phyloP scores from a whole-genome alignment of 2,797 vertebrate species.

The Synanceia verrucosa region DNA sequence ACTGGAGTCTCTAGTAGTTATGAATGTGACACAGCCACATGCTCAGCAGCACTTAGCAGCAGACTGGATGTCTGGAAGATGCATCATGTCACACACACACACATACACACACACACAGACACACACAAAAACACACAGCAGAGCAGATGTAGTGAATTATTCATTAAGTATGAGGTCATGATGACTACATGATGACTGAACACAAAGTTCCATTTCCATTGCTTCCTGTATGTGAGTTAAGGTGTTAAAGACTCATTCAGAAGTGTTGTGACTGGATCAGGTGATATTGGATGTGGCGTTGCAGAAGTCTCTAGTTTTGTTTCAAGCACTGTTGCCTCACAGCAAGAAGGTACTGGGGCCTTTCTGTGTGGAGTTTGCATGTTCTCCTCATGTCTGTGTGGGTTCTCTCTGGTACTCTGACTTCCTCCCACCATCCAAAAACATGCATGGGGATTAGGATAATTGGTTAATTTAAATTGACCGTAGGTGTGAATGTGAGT shows the following conservation, averaged over 20 bases:
- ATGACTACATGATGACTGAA: constrained; percentile 21
- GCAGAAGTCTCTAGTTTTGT: not conserved
- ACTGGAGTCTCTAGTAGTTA: not conserved
- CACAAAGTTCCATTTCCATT: not conserved
- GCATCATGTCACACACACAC: not conserved
- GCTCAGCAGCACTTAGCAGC: constrained; percentile 41
- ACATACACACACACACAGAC: not conserved
- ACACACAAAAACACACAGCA: not conserved
- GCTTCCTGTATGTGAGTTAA: not conserved
- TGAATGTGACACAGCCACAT: constrained; percentile 21
- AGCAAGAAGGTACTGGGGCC: no score
- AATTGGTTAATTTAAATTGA: no score
- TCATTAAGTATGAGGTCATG: constrained; percentile 32
- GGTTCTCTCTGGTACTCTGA: no score
- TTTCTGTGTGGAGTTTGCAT: no score
- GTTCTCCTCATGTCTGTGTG: no score
- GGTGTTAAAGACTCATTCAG: no score
- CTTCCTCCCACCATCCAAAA: no score
- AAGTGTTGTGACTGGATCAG: not conserved
- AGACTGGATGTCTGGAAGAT: constrained; percentile 47
- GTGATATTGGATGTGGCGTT: not conserved
- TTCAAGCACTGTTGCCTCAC: no score
- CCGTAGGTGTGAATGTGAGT: no score
- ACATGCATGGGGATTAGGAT: no score
- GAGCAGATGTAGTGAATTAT: constrained; percentile 45